Percentiles rank a stretch among this genome's conserved stretches.
Conservation (phyloP, 2,888 invertebrate genomes). For the Amphiduros pacificus region DNA sequence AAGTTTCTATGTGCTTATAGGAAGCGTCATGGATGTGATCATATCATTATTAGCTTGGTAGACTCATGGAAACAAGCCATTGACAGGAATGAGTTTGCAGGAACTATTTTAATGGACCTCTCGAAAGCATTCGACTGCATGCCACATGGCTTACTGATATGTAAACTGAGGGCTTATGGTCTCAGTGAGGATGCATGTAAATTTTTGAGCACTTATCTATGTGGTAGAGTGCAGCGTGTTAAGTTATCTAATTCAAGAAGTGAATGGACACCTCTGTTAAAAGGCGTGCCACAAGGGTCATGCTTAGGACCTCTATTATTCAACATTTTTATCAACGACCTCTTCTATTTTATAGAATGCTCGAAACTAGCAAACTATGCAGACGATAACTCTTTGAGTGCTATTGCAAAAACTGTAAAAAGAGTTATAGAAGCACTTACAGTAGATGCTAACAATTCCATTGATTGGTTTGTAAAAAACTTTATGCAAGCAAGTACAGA, state of each 20-base stretch:
- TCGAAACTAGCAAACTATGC: not conserved
- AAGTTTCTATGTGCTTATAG: not conserved
- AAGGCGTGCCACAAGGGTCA: not conserved
- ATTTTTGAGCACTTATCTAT: not conserved
- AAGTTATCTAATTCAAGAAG: not conserved
- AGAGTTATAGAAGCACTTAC: no score
- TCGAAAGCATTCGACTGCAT: not conserved
- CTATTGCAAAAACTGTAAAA: not conserved
- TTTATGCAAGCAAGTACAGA: not conserved
- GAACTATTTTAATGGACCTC: not conserved
- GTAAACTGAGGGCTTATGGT: not conserved
- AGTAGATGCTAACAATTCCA: not conserved
- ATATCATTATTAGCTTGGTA: not conserved
- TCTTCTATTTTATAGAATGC: not conserved
- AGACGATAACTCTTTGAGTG: not conserved
- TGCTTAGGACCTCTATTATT: not conserved
- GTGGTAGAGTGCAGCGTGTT: not conserved
- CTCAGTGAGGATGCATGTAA: not conserved
- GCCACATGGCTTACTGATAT: not conserved
- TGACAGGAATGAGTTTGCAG: not conserved
- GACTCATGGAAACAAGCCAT: not conserved
- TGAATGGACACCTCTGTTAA: not conserved
- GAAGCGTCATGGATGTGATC: not conserved
- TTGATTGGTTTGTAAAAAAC: not conserved
- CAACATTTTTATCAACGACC: not conserved